Conservation (phyloP, 2,113 vertebrate genomes). For the Strix uralensis region DNA sequence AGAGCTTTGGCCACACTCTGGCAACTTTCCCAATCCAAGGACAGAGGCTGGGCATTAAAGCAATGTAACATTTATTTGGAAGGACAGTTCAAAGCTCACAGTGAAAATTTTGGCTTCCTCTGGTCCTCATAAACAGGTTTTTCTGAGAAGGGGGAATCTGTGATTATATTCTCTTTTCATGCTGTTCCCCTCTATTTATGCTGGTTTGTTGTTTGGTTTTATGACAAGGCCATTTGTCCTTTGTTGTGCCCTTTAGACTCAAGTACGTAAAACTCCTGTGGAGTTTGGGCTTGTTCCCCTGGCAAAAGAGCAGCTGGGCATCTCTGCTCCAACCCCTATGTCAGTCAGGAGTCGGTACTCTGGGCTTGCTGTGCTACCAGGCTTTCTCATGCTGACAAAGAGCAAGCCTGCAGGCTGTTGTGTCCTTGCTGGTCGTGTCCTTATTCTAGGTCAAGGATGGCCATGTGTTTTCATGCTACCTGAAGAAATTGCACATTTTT, state of each 20-base stretch:
- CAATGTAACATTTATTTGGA: background rate
- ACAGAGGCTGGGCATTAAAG: background rate
- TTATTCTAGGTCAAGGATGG: background rate
- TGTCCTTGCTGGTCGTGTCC: background rate
- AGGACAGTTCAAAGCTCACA: background rate
- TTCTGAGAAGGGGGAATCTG: background rate
- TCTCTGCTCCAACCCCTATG: background rate
- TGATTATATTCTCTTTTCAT: background rate
- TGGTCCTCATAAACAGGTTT: background rate
- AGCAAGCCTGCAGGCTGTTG: background rate
- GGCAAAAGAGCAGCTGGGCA: conserved; percentile 21
- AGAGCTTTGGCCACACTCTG: conserved; percentile 13
- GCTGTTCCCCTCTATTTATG: background rate
- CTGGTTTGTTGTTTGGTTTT: background rate
- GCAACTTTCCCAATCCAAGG: conserved; percentile 29
- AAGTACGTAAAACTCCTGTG: background rate
- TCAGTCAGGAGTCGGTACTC: background rate
- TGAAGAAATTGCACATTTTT: background rate
- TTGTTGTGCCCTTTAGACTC: background rate
- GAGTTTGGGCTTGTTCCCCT: background rate
- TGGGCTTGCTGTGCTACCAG: background rate
- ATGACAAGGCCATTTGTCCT: background rate
- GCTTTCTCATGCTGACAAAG: background rate
- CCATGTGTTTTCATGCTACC: background rate
- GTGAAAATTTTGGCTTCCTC: background rate